Evolutionary conservation across 2,797 vertebrate genomes (phyloP).

Genomic region (Rhinogobio ventralis): DNA sequence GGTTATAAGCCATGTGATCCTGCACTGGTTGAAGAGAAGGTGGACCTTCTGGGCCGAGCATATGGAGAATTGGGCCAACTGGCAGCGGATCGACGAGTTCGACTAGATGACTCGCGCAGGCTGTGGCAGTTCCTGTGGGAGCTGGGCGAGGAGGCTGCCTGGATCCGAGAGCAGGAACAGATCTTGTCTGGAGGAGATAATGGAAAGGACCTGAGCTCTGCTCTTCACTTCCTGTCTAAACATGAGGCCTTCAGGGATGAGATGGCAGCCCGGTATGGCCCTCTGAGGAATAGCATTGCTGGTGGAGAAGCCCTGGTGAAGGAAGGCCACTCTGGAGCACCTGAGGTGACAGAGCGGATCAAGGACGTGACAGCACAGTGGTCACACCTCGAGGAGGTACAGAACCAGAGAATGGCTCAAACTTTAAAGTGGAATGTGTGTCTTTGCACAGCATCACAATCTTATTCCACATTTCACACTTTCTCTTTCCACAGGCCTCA

Average conservation of each 20-base stretch:
- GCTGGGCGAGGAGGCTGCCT: conserved; percentile 89
- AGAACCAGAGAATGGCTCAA: background rate
- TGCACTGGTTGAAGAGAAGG: conserved; percentile 84
- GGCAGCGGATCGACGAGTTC: conserved; percentile 75
- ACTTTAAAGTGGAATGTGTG: background rate
- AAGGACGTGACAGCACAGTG: conserved; percentile 80
- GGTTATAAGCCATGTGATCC: conserved; percentile 94
- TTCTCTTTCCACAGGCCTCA: conserved; percentile 69
- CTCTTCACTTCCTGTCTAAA: conserved; percentile 89
- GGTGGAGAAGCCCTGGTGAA: conserved; percentile 82
- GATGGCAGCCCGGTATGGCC: conserved; percentile 90
- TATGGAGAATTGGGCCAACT: conserved; percentile 87
- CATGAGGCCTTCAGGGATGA: conserved; percentile 91
- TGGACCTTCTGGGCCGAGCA: conserved; percentile 81
- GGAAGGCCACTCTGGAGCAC: conserved; percentile 85
- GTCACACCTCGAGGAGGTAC: conserved; percentile 83
- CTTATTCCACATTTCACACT: background rate
- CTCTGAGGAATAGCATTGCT: conserved; percentile 85
- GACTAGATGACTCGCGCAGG: conserved; percentile 88
- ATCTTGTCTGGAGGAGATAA: conserved; percentile 87
- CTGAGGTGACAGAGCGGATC: conserved; percentile 82
- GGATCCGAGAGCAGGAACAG: conserved; percentile 94
- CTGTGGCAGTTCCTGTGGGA: conserved; percentile 97
- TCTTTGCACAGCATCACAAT: background rate
- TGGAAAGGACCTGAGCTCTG: conserved; percentile 89